phyloP scores from a whole-genome alignment of 2,113 vertebrate species.

The Protomyctophum bolini region DNA sequence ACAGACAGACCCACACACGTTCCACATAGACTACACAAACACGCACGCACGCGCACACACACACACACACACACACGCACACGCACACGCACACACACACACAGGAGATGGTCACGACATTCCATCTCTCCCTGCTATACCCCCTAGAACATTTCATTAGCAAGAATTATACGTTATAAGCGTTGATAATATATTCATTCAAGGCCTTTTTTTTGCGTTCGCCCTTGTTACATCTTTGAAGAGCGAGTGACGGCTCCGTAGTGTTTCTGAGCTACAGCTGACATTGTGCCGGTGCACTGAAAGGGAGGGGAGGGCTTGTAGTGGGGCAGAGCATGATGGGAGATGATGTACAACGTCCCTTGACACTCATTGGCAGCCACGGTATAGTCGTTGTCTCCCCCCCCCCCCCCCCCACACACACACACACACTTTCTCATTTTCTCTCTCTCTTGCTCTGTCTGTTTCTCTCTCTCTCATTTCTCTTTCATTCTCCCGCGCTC shows the following conservation, averaged over 20 bases:
- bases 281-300: slow-evolving; percentile 35
- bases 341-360: slow-evolving; percentile 59
- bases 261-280: slow-evolving; percentile 31
- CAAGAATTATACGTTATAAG: slow-evolving; percentile 49
- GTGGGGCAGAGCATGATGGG: slow-evolving; percentile 46
- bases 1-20: not conserved
- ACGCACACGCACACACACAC: not conserved
- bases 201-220: slow-evolving; percentile 52
- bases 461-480: slow-evolving; percentile 25
- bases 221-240: slow-evolving; percentile 60
- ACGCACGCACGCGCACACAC: not conserved
- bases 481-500: not conserved
- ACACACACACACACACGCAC: slow-evolving; percentile 12
- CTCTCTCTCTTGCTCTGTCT: slow-evolving; percentile 59
- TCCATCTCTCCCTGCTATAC: slow-evolving; percentile 25
- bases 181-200: slow-evolving; percentile 50
- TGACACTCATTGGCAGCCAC: slow-evolving; percentile 62
- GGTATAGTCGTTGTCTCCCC: slow-evolving; percentile 31
- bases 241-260: slow-evolving; percentile 32
- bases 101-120: not conserved
- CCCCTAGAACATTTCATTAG: slow-evolving; percentile 52
- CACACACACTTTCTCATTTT: slow-evolving; percentile 39
- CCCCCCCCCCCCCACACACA: not conserved
- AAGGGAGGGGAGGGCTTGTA: slow-evolving; percentile 39
- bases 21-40: too few relatives aligned